Evolutionary conservation across 2,888 invertebrate genomes (phyloP).

Genomic region (Subacronicta megacephala): DNA sequence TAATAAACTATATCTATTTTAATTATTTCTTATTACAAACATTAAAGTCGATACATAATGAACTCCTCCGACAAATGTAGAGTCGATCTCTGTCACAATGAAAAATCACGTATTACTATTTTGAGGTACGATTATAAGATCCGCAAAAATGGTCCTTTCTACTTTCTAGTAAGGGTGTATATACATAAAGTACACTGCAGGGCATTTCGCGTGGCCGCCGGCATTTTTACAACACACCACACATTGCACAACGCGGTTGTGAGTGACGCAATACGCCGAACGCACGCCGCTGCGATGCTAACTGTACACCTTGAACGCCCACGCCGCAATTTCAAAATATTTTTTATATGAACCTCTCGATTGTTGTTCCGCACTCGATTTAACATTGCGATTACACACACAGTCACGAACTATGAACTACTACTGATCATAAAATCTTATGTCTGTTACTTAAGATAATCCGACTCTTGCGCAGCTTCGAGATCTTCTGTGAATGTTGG

Average conservation of each 20-base stretch:
- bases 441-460: conserved; percentile 46
- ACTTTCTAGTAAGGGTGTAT: conserved; percentile 14
- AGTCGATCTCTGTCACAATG: conserved; percentile 17
- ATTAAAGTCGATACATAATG: not conserved
- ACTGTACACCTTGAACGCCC: conserved; percentile 63
- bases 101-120: conserved; percentile 12
- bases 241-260: conserved; percentile 54
- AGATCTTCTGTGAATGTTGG: conserved; percentile 9
- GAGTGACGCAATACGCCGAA: conserved; percentile 58
- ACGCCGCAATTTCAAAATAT: conserved; percentile 59
- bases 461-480: conserved; percentile 30
- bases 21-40: not conserved
- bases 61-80: conserved; percentile 9
- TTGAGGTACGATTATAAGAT: not conserved
- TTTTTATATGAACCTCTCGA: conserved; percentile 51
- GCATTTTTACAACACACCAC: conserved; percentile 58
- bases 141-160: conserved; percentile 14
- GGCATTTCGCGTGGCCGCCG: conserved; percentile 38
- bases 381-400: conserved; percentile 41
- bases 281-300: conserved; percentile 48
- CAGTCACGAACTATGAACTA: conserved; percentile 40
- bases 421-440: conserved; percentile 44
- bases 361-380: conserved; percentile 55
- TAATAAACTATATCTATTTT: conserved; percentile 2
- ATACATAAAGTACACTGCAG: conserved; percentile 23